A percentile compares a stretch with the other conserved stretches of the same genome.
Evolutionary conservation across 2,888 invertebrate species (phyloP).

Genomic region (Andrena camellia): DNA sequence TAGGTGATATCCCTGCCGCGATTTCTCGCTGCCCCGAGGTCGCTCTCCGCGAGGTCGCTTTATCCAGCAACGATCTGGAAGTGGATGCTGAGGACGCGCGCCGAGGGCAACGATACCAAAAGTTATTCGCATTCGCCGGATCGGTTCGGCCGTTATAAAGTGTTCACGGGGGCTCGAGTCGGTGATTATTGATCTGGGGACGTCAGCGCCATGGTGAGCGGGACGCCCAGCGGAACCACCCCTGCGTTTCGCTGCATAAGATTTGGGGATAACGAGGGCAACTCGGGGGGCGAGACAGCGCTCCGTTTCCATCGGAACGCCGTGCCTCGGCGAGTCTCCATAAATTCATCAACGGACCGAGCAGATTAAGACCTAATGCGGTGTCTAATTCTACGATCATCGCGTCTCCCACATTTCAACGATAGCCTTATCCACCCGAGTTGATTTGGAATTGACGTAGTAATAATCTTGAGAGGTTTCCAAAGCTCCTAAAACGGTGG

Average conservation of each 20-base stretch:
- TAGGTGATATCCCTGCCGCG: background rate
- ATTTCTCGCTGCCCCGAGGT: constrained; percentile 9
- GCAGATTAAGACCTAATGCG: no score
- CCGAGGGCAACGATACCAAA: background rate
- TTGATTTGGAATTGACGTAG: background rate
- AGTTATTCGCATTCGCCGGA: constrained; percentile 38
- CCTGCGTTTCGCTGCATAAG: constrained; percentile 39
- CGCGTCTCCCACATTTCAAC: no score
- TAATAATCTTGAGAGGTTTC: background rate
- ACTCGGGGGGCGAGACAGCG: background rate
- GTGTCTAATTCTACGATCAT: no score
- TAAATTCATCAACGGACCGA: no score
- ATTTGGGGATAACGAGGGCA: constrained; percentile 48
- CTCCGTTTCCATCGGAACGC: constrained; percentile 8
- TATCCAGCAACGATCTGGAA: background rate
- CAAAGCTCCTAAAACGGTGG: background rate
- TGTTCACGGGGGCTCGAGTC: constrained; percentile 47
- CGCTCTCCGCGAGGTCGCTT: constrained; percentile 7
- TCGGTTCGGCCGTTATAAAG: constrained; percentile 37
- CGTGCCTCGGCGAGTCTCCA: no score
- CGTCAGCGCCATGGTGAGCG: constrained; percentile 61
- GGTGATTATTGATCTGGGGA: constrained; percentile 80
- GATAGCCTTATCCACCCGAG: no score
- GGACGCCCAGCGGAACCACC: constrained; percentile 54
- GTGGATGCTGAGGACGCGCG: background rate